phyloP scores from a whole-genome alignment of 2,113 vertebrate genomes.

The Rhadina sibilatrix region DNA sequence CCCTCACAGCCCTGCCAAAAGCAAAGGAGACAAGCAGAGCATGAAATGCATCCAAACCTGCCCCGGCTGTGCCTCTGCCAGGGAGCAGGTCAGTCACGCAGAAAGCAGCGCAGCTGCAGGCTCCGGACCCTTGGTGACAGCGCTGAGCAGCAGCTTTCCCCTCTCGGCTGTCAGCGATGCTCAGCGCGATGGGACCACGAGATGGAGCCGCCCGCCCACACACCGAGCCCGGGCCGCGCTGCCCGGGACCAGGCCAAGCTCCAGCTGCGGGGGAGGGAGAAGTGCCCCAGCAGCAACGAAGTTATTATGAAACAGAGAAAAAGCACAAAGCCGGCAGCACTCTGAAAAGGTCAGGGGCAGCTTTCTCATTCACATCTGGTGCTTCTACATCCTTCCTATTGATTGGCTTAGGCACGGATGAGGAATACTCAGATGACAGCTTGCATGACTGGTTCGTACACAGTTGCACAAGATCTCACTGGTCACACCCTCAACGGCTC shows the following conservation, averaged over 20 bases:
- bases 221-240: background rate
- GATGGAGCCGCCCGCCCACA: background rate
- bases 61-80: background rate
- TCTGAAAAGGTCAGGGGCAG: background rate
- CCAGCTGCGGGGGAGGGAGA: background rate
- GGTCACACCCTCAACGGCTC: background rate
- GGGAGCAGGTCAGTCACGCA: background rate
- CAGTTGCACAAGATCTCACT: background rate
- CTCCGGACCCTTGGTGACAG: rapidly evolving
- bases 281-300: background rate
- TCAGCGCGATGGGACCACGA: background rate
- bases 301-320: background rate
- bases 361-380: background rate
- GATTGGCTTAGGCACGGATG: background rate
- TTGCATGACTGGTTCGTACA: background rate
- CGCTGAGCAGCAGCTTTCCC: rapidly evolving
- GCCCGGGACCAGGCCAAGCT: rapidly evolving
- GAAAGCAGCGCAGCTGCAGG: background rate
- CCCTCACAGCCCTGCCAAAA: slow-evolving; percentile 65
- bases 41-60: background rate
- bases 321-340: background rate
- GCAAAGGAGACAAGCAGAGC: background rate
- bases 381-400: background rate
- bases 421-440: background rate
- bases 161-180: background rate